These are phyloP conservation scores for Malurus melanocephalus DNA, from an alignment of 2,113 vertebrate species.

Conservation along the genomic window DNA sequence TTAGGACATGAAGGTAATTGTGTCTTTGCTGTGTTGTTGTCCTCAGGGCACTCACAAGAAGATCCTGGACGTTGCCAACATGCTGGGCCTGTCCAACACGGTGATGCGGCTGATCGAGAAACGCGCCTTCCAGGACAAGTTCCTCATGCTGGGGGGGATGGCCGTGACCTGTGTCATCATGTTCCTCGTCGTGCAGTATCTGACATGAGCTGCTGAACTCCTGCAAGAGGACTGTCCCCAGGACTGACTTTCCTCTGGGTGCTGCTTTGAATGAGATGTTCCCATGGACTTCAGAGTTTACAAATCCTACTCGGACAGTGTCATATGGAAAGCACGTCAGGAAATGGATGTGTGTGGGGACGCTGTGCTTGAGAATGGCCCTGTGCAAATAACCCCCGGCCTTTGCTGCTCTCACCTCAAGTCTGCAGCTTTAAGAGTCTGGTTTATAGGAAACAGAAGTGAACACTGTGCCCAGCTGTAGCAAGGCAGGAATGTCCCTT, in stretches of 20 bases:
- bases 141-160: constrained; percentile 96
- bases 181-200: constrained; percentile 88
- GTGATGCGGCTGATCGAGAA: constrained; percentile 97
- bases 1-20: background rate
- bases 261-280: constrained; percentile 7
- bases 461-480: background rate
- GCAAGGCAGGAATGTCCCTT: background rate
- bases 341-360: background rate
- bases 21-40: background rate
- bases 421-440: background rate
- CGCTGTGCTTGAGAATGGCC: background rate
- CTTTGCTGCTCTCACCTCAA: background rate
- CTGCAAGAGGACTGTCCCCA: background rate
- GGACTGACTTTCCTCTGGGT: background rate
- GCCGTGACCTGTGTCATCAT: constrained; percentile 89
- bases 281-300: background rate
- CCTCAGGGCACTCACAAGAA: constrained; percentile 93
- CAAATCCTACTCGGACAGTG: background rate
- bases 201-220: constrained; percentile 77
- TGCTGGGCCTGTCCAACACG: constrained; percentile 93
- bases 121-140: constrained; percentile 92
- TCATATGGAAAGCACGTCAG: fast-evolving
- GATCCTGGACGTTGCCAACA: constrained; percentile 96
- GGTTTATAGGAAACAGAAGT: background rate
- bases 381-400: background rate